These are phyloP conservation scores for Poeciliopsis presidionis DNA, from an alignment of 2,797 vertebrate species.

Conservation along the genomic window DNA sequence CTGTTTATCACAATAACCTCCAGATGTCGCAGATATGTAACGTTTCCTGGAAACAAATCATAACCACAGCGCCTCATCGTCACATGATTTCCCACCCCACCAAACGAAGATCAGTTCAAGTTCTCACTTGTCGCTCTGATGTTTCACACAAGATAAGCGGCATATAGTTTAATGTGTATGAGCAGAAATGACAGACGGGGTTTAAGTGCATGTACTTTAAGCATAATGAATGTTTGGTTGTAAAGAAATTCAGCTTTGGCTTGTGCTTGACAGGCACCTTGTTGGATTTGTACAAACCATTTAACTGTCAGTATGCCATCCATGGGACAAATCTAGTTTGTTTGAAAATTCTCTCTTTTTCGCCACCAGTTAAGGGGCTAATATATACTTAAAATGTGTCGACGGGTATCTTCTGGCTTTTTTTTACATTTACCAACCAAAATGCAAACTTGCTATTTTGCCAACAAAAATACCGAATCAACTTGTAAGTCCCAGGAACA, in stretches of 20 bases:
- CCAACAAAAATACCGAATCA: not conserved
- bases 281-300: not conserved
- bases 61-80: conserved; percentile 12
- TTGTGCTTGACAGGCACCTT: not conserved
- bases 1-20: not conserved
- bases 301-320: too few species aligned
- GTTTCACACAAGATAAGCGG: not conserved
- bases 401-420: not conserved
- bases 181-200: not conserved
- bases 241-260: not conserved
- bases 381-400: not conserved
- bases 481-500: not conserved
- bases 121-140: conserved; percentile 4
- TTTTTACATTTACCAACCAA: not conserved
- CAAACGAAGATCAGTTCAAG: conserved; percentile 3
- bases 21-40: conserved; percentile 26
- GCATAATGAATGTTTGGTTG: not conserved
- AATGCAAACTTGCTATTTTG: not conserved
- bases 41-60: conserved; percentile 29
- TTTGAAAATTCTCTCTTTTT: too few species aligned
- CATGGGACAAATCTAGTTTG: too few species aligned
- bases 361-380: too few species aligned
- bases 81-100: not conserved
- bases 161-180: not conserved
- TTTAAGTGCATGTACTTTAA: not conserved